Base-by-base conservation (phyloP, 2,113 vertebrate genomes). In the Gorsachius goisagi region DNA sequence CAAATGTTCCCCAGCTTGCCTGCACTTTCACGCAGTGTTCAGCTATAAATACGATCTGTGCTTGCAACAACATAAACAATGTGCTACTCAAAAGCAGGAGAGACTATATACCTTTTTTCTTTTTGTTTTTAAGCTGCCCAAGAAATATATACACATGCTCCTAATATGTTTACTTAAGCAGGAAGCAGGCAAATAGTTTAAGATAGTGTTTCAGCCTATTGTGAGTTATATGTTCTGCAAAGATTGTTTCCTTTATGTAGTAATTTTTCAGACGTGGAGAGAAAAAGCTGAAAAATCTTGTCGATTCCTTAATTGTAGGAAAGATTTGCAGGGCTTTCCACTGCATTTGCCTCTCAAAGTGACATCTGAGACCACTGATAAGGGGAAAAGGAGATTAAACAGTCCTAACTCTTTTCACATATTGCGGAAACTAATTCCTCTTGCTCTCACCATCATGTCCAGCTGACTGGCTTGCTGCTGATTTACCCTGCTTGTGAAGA, bases 91-190 rank as follows among this genome's bases (percentile, higher is more conserved):
- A 95, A 90, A 85, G 81, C 66, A 80, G 63, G 53, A 88, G 49
- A 66, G 56, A 13, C 44, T 22, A 24, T 76, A 84, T 86, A 94
- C 73, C 89, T 96, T 58, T 79, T 26, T 52, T 93, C 71, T 90
- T 82, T 64, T 95, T 72, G 89, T 89, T 97, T 97, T 91, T 69
- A 85, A 95, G 88, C 94, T 93, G 82, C 77, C 85, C 73, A 68
- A 89, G 91, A 96, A 95, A 93, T 88, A 91, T 82, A 96, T 87
- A 91, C 74, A 92, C 55, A 66, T 88, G 85, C 88, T 89, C 90
- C 90, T 97, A 96, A 96, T 94, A 49, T 81, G 85, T 97, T 97
- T 97, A 97, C 66, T 95, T 97, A 95, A 97, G 88, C 91, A 95
- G 96, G 96, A 97, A 97, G 92, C 85, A 96, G 92, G 87, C 62